Conservation (phyloP, 2,113 vertebrate species). For the Rhinichthys klamathensis region DNA sequence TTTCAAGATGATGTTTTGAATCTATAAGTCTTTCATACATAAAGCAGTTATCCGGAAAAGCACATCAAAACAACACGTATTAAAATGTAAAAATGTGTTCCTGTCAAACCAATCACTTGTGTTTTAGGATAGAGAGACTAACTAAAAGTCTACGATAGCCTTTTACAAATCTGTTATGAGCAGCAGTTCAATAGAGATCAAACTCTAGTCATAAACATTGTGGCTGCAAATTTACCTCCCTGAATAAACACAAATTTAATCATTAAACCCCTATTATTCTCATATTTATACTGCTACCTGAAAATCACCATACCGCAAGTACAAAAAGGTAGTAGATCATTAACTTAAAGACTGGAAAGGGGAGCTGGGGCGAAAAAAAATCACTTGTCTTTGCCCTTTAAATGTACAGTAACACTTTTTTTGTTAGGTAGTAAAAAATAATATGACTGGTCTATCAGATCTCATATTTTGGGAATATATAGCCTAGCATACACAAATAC, state of each 20-base stretch:
- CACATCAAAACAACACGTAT: background rate
- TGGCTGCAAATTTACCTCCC: background rate
- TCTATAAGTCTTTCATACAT: background rate
- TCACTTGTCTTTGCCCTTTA: too few species aligned
- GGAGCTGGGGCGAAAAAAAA: background rate
- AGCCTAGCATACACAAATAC: background rate
- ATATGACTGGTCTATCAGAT: background rate
- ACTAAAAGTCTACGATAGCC: background rate
- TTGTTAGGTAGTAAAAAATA: background rate
- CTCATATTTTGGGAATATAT: background rate
- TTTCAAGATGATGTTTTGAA: background rate
- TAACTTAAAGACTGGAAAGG: background rate
- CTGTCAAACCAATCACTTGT: background rate
- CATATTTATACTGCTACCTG: background rate
- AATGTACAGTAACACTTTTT: background rate
- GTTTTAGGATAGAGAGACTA: background rate
- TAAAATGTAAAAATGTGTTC: background rate
- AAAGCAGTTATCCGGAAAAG: background rate
- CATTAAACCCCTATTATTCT: conserved; percentile 22
- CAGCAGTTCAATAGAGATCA: background rate
- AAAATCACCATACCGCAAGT: background rate
- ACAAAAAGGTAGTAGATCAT: conserved; percentile 16
- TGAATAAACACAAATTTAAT: conserved; percentile 15
- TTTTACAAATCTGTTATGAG: background rate
- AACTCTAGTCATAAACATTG: background rate